A percentile compares a stretch with the other conserved stretches of the same genome.
Evolutionary conservation across 1,140 invertebrate species (phyloP).

Genomic region (Ceratitis capitata): DNA sequence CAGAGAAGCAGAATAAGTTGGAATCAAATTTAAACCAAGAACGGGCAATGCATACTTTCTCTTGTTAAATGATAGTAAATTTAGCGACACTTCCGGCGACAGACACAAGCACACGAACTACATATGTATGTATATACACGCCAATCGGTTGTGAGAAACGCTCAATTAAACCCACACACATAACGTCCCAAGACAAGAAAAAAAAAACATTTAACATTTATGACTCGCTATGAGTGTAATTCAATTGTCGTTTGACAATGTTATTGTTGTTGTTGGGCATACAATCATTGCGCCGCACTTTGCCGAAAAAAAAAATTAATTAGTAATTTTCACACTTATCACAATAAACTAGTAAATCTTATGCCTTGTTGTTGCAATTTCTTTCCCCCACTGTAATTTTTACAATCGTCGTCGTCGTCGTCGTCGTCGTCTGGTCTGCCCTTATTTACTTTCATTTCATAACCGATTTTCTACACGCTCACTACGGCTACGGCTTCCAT

Average conservation of each 20-base stretch:
- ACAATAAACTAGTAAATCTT: background rate
- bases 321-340: background rate
- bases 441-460: background rate
- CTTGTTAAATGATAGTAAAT: background rate
- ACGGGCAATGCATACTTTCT: background rate
- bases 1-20: background rate
- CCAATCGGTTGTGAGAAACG: background rate
- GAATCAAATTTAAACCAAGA: background rate
- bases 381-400: background rate
- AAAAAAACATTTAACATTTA: background rate
- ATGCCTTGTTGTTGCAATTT: background rate
- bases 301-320: background rate
- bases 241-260: background rate
- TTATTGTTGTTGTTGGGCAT: too few species aligned
- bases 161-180: background rate
- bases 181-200: background rate
- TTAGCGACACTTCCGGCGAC: slow-evolving; percentile 10
- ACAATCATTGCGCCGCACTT: background rate
- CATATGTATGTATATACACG: background rate
- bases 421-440: background rate
- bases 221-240: background rate
- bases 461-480: background rate
- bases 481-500: background rate
- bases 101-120: background rate
- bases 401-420: background rate